Evolutionary conservation across 2,888 invertebrate genomes (phyloP).

Genomic region (Drosophila algonquin): DNA sequence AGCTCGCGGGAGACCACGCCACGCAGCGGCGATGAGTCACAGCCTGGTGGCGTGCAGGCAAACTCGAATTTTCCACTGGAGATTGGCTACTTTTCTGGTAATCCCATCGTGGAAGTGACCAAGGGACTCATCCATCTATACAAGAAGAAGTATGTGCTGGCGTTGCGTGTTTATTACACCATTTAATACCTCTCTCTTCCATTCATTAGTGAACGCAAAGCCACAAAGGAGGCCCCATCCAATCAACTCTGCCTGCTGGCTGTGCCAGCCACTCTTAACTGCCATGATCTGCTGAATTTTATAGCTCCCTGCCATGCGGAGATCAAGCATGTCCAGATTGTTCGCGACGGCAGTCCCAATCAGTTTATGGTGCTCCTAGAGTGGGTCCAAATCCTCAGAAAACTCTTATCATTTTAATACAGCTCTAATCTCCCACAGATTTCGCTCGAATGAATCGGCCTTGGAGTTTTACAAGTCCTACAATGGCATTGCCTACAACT

Average conservation of each 20-base stretch:
- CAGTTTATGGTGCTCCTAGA: conserved; percentile 99
- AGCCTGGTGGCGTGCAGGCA: conserved; percentile 39
- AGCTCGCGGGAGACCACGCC: conserved; percentile 86
- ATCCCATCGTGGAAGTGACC: conserved; percentile 96
- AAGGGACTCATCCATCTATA: conserved; percentile 98
- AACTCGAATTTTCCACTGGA: conserved; percentile 84
- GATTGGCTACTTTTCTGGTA: conserved; percentile 95
- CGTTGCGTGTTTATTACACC: too few species aligned
- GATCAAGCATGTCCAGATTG: conserved; percentile 95
- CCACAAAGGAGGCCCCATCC: conserved; percentile 89
- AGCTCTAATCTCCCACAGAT: conserved; percentile 83
- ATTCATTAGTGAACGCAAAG: conserved; percentile 88
- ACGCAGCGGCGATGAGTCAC: conserved; percentile 74
- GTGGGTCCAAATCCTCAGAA: conserved; percentile 84
- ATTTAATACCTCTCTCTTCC: background rate
- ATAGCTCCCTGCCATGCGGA: conserved; percentile 96
- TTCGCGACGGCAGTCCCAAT: conserved; percentile 95
- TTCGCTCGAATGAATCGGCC: conserved; percentile 90
- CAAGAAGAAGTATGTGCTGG: conserved; percentile 93
- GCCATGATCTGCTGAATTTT: conserved; percentile 96
- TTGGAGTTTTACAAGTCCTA: conserved; percentile 96
- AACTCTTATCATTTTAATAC: conserved; percentile 55
- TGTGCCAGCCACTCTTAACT: conserved; percentile 95
- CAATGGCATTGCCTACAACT: conserved; percentile 96
- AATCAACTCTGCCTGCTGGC: conserved; percentile 94